Evolutionary conservation across 2,888 invertebrate species (phyloP).

Genomic region (Plagodis pulveraria): DNA sequence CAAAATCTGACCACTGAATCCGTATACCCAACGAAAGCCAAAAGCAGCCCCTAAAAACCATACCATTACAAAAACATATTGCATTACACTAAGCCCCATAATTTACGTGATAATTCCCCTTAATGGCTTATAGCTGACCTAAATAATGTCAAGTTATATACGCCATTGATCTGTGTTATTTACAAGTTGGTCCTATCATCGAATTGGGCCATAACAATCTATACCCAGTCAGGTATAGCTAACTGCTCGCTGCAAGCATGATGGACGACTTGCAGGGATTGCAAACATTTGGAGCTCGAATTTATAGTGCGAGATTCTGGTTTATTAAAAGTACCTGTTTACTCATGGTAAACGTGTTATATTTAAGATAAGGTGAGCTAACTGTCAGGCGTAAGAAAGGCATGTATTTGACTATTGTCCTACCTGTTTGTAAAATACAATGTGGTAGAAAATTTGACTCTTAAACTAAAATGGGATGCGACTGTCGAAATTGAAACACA

Average conservation of each 20-base stretch:
- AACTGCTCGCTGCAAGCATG: constrained; percentile 55
- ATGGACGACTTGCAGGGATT: constrained; percentile 52
- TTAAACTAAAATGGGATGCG: too few species aligned
- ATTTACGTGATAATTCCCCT: constrained; percentile 23
- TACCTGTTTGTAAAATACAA: too few species aligned
- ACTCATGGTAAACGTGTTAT: too few species aligned
- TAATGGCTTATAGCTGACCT: constrained; percentile 20
- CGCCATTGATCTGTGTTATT: constrained; percentile 32
- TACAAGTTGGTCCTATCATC: constrained; percentile 32
- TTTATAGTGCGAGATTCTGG: not conserved
- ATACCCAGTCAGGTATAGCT: constrained; percentile 50
- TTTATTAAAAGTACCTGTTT: not conserved
- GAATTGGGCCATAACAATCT: constrained; percentile 54
- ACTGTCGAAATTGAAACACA: too few species aligned
- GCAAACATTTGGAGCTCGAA: constrained; percentile 21
- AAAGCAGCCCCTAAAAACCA: not conserved
- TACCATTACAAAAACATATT: constrained; percentile 18
- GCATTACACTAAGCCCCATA: constrained; percentile 19
- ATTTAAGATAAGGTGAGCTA: too few species aligned
- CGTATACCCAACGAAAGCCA: not conserved
- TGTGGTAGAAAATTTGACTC: too few species aligned
- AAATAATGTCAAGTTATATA: constrained; percentile 24
- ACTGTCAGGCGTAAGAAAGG: too few species aligned
- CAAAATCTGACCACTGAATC: too few species aligned
- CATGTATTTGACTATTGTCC: too few species aligned